These are phyloP conservation scores for Rhynchopsitta pachyrhyncha DNA, from an alignment of 2,113 vertebrate species.

Conservation along the genomic window DNA sequence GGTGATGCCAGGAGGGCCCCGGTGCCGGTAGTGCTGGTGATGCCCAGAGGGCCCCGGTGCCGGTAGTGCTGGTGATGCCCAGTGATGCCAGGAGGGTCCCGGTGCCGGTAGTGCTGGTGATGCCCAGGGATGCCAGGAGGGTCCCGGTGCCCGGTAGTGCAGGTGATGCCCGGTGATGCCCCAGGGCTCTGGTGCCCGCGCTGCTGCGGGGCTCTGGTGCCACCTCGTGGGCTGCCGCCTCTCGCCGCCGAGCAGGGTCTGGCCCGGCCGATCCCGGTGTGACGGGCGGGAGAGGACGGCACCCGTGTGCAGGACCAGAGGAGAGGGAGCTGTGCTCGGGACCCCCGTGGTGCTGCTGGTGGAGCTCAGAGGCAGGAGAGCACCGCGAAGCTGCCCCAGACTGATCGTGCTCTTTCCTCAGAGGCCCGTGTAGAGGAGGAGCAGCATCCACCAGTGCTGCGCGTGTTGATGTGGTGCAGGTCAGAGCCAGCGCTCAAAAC, in stretches of 20 bases:
- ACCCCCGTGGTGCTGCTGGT: neutral
- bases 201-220: slow-evolving; percentile 29
- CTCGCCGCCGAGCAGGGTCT: neutral
- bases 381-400: neutral
- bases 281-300: accelerated
- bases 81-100: accelerated
- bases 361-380: too few species aligned
- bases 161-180: too few species aligned
- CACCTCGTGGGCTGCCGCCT: slow-evolving; percentile 40
- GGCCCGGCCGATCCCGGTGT: accelerated
- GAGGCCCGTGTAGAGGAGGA: neutral
- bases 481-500: neutral
- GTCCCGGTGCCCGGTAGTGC: too few species aligned
- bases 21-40: too few species aligned
- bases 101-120: too few species aligned
- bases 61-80: neutral
- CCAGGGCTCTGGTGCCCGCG: neutral
- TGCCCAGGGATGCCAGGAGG: too few species aligned
- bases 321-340: too few species aligned
- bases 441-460: neutral
- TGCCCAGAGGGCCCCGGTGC: neutral
- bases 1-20: accelerated
- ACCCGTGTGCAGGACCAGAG: accelerated
- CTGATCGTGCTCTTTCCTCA: neutral
- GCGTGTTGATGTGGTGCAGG: accelerated